Evolutionary conservation across 2,888 invertebrate genomes (phyloP).

Genomic region (Epinotia demarniana): DNA sequence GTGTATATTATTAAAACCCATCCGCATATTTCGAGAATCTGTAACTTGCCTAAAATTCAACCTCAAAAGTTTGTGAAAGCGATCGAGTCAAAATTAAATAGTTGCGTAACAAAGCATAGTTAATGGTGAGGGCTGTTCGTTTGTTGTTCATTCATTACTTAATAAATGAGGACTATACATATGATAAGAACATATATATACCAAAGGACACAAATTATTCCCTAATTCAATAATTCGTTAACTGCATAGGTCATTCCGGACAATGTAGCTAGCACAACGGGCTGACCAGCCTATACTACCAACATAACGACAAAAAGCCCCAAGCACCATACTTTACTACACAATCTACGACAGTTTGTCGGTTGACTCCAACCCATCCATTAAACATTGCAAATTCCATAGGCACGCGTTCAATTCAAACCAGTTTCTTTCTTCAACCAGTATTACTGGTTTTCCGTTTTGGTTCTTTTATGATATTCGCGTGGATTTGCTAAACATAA

Average conservation of each 20-base stretch:
- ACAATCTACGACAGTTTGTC: not conserved
- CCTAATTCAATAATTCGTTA: constrained; percentile 77
- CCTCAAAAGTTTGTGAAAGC: too few species aligned
- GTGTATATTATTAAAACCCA: too few species aligned
- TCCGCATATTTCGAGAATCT: too few species aligned
- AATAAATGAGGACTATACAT: not conserved
- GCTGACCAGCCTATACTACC: constrained; percentile 56
- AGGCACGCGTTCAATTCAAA: constrained; percentile 75
- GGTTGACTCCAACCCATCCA: constrained; percentile 45
- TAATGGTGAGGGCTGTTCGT: too few species aligned
- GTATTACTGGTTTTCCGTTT: constrained; percentile 70
- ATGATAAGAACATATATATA: constrained; percentile 8
- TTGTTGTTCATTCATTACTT: too few species aligned
- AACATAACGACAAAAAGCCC: constrained; percentile 11
- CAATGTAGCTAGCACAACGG: constrained; percentile 59
- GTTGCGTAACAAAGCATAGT: too few species aligned
- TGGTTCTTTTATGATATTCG: constrained; percentile 62
- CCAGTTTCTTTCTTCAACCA: constrained; percentile 68
- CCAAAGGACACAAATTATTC: constrained; percentile 70
- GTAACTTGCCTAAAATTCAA: too few species aligned
- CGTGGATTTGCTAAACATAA: constrained; percentile 75
- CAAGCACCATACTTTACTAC: not conserved
- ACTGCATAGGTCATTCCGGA: constrained; percentile 75
- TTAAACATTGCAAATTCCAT: constrained; percentile 68
- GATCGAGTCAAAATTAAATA: too few species aligned